Base-by-base conservation (phyloP, 2,113 vertebrate genomes). In the Sialia sialis region DNA sequence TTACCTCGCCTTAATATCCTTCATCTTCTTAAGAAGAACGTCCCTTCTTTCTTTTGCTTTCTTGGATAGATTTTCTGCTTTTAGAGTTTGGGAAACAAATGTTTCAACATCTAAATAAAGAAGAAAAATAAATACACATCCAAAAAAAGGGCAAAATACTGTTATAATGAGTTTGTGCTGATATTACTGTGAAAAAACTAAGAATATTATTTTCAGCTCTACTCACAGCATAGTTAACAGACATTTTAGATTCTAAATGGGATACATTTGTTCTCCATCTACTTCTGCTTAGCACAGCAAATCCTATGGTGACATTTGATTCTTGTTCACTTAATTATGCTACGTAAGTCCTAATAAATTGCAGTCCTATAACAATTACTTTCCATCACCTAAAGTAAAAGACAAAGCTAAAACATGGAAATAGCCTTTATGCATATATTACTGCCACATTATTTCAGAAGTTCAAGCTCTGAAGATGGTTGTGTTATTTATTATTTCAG, bases 31-130 rank as follows among this genome's bases (percentile, higher is more conserved):
- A 94, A 99, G 97, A 94, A 99, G 97, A 49, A 66, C 80, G 67
- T 99, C 99, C 59, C 84, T 98, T 96, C 97, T 99, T 80, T 99
- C 99, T 94, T 99, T 99, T 52, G 98, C 98, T 98, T 98, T 99
- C 98, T 99, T 99, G 84, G 98, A 99, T 85, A 99, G 96, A 97
- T 95, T 98, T 97, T 99, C 99, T 69, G 98, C 99, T 98, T 98
- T 99, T 74, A 99, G 93, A 7, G 95, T 97, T 86, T 99, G 98
- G 32, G 83, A 97, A 94, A 99, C 94, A 97, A 98, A 99, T 22
- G 58, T 81, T 91, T 99, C 99, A 54, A 99, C 84, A 97, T 99
- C 99, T 99, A 97, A 96, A 96, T 48, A 94, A 97, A 73, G 36
- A 96, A 96, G 83, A 66, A 93, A 77, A 95, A 95, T 82, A 95